Evolutionary conservation across 2,797 vertebrate genomes (phyloP).

Genomic region (Crenichthys baileyi): DNA sequence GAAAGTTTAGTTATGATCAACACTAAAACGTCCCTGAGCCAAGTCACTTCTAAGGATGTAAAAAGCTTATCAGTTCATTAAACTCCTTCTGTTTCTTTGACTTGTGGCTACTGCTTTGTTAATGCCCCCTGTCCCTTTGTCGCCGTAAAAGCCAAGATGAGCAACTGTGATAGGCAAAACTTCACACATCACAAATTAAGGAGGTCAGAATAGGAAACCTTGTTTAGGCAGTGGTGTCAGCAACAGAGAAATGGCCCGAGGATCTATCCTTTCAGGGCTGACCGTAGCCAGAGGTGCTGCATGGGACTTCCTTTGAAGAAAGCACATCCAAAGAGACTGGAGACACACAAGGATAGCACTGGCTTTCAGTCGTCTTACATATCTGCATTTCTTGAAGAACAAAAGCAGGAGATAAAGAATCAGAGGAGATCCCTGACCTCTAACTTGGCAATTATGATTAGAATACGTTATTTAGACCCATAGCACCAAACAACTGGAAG

Average conservation of each 20-base stretch:
- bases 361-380: conserved; percentile 33
- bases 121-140: conserved; percentile 33
- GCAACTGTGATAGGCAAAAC: conserved; percentile 35
- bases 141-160: conserved; percentile 47
- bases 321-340: conserved; percentile 45
- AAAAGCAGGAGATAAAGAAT: conserved; percentile 25
- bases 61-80: conserved; percentile 39
- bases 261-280: conserved; percentile 56
- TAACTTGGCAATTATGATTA: conserved; percentile 18
- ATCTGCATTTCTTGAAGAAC: conserved; percentile 17
- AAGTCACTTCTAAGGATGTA: not conserved
- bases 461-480: conserved; percentile 6
- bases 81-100: conserved; percentile 37
- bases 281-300: conserved; percentile 43
- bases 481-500: not conserved
- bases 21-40: conserved; percentile 10
- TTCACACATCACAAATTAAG: conserved; percentile 46
- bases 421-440: conserved; percentile 14
- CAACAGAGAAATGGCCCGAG: conserved; percentile 64
- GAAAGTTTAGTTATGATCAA: conserved; percentile 40
- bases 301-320: conserved; percentile 65
- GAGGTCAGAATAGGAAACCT: conserved; percentile 63
- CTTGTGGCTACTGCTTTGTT: conserved; percentile 60
- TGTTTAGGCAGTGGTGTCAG: conserved; percentile 60
- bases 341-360: conserved; percentile 50